Base-by-base conservation (phyloP, 1,140 invertebrate genomes). In the Drosophila arizonae region DNA sequence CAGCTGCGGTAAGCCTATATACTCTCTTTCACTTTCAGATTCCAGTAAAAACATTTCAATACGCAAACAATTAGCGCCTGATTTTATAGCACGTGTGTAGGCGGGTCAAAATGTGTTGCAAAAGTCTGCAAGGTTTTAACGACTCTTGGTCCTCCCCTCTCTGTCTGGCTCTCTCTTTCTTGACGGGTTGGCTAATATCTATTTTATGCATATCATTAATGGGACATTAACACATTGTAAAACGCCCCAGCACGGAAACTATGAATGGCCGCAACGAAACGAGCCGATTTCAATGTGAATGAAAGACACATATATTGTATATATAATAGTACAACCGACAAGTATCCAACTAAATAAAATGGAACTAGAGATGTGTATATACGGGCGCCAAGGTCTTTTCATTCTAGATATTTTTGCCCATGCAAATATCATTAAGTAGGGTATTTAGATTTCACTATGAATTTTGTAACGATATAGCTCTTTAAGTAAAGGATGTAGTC, bases 61-160 rank as follows among this genome's bases (percentile, higher is more conserved):
- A 15, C 43, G 6, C 43, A 6, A 46, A 48, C 51, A 76, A 87
- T 87, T 87, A 87, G 57, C 84, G 76, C 41, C 72, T 66, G 30
- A 50, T 63, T 58, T 72, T 82, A 72, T 74, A 50, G 43, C 79
- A 86, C 79, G 79, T 87, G 72, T 76, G 81, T 82, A 65, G 81
- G 82, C 65, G 81, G 63, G 72, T 26, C 58, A 74, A 77, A 60
- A 15, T 2, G 6, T 46, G 70, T 78, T 81, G 63, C 67, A 52
- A 33, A 68, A 45, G 41, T 43, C 60, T 57, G 50, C 60, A 61
- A 48, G 26, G 10, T 60, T 30, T 57, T 15, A 46, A 41, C 28
- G 36, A 50, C 43, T 3, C 15, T 24, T 24, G 21, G 21, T 24
- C 21, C 21, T 24, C 21, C 21, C 21, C 21, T 10, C n/a, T 46